These are phyloP conservation scores for Tribolium freemani DNA, from an alignment of 2,888 invertebrate genomes.

Conservation along the genomic window DNA sequence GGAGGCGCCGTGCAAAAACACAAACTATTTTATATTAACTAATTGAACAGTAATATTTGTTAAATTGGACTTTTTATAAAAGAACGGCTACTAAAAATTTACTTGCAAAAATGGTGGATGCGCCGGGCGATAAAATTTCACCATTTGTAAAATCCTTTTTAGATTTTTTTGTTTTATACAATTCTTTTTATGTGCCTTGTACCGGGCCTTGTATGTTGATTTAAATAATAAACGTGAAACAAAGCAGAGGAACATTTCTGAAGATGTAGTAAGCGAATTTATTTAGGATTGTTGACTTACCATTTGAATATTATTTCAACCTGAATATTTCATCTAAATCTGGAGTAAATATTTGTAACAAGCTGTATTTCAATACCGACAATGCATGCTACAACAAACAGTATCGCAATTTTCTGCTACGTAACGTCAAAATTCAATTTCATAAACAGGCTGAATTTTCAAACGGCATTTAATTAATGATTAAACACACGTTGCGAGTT, in stretches of 20 bases:
- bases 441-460: neutral
- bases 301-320: slow-evolving; percentile 34
- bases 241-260: slow-evolving; percentile 2
- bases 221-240: neutral
- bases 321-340: slow-evolving; percentile 25
- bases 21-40: neutral
- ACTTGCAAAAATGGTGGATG: neutral
- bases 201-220: neutral
- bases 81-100: neutral
- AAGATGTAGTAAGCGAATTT: slow-evolving; percentile 21
- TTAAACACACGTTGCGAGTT: neutral
- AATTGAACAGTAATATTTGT: neutral
- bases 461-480: neutral
- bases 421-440: neutral
- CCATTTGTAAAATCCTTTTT: neutral
- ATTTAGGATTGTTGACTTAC: slow-evolving; percentile 28
- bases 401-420: neutral
- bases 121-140: too few relatives aligned
- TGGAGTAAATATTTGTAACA: slow-evolving; percentile 21
- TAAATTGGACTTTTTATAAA: too few relatives aligned
- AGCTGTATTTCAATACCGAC: neutral
- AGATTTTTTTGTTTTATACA: neutral
- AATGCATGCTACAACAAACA: neutral
- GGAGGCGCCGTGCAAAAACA: too few relatives aligned
- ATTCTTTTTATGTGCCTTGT: neutral